These are phyloP conservation scores for Cryptophagus acutangulus DNA, from an alignment of 2,888 invertebrate genomes.

Conservation along the genomic window DNA sequence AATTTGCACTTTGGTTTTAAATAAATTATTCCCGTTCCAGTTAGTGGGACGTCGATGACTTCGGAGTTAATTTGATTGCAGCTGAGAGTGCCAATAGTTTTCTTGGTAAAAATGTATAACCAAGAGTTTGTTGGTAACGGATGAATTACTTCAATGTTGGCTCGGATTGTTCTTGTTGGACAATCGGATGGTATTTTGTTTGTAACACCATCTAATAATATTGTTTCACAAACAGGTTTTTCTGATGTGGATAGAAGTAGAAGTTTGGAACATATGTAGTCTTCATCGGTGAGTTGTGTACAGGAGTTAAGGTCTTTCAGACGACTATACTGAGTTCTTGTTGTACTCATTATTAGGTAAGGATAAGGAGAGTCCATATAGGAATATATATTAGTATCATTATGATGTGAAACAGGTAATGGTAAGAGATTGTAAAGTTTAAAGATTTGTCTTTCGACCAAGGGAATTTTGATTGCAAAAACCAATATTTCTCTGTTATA, in stretches of 20 bases:
- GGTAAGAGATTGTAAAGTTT: slow-evolving; percentile 1
- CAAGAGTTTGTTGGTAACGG: slow-evolving; percentile 10
- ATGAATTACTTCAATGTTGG: slow-evolving; percentile 5
- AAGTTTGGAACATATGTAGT: slow-evolving; percentile 8
- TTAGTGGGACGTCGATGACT: slow-evolving; percentile 7
- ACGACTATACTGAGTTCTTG: slow-evolving; percentile 5
- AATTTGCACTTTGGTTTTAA: slow-evolving; percentile 10
- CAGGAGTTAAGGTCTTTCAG: slow-evolving; percentile 13
- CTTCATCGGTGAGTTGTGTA: slow-evolving; percentile 1
- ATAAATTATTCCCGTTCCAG: slow-evolving; percentile 8
- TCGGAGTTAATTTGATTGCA: slow-evolving; percentile 3
- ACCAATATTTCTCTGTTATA: slow-evolving; percentile 10
- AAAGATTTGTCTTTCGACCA: slow-evolving; percentile 5
- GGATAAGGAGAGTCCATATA: not conserved
- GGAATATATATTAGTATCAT: slow-evolving; percentile 2
- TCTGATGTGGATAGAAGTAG: slow-evolving; percentile 3
- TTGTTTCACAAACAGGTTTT: slow-evolving; percentile 13
- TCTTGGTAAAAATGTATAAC: slow-evolving; percentile 9
- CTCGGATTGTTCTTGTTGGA: not conserved
- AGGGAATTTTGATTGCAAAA: slow-evolving; percentile 13
- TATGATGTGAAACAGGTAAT: not conserved
- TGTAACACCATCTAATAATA: not conserved
- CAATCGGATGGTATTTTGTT: not conserved
- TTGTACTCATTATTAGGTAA: not conserved
- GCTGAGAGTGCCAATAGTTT: slow-evolving; percentile 11